Evolutionary conservation across 2,888 invertebrate species (phyloP), one percentile per base, ranked within the genome.

Genomic region (Andrena trimmerana): DNA sequence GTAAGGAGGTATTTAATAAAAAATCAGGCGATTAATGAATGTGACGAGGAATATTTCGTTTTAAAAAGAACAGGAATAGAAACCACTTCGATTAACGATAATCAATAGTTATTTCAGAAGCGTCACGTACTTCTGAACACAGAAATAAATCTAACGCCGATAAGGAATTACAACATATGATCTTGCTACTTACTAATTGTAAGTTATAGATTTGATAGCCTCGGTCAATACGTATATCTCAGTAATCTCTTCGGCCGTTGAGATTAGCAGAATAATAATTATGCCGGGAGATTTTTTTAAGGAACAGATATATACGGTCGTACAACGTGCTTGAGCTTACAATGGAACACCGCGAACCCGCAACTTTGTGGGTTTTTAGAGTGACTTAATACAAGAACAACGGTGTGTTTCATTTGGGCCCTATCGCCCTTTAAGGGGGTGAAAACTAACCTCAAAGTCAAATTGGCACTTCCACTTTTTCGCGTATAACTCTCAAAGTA

Each of bases 141-240:
- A 68, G 33, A 71, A 76, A 69, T 60, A 72, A 80, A 81, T 82
- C 67, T 81, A 65, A 81, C 60, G 54, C 52, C 27, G 62, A 52
- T 36, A 50, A 10, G 8, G 13, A 24, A 10, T 31, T 81, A 54
- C 54, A 24, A 52, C 50, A 31, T n/a, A 75, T 52, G 63, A 67
- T 76, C 42, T 65, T 36, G 27, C 27, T 57, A 59, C 59, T 70
- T 57, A 65, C 24, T 59, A 57, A 42, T 42, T 42, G 42, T 42
- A 42, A 1, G 36, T 82, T 82, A 82, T 67, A 67, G 27, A 72
- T 71, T 63, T 42, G 60, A 75, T 71, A 57, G 62, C 82, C 82
- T 76, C 81, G 76, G 72, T 69, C 67, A 52, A 59, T 27, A 36
- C 42, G 50, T 10, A 42, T 75, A 76, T 31, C 63, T 27, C 20